Evolutionary conservation across 2,113 vertebrate species (phyloP).

Genomic region (Pygoscelis antarcticus): DNA sequence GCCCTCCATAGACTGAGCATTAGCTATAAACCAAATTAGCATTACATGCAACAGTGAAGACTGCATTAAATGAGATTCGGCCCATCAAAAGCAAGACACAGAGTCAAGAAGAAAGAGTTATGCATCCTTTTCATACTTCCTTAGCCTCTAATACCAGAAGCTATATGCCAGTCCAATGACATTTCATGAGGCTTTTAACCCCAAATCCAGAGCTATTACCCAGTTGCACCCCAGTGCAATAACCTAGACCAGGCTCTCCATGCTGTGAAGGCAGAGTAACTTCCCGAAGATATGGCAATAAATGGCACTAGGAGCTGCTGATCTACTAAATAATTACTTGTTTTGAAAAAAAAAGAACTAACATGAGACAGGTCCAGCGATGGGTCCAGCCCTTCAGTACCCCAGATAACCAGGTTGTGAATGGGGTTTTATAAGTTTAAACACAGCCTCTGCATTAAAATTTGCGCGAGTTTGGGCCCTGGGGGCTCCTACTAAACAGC

Average conservation of each 20-base stretch:
- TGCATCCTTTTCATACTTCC: background rate
- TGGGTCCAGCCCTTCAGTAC: background rate
- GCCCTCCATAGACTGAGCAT: background rate
- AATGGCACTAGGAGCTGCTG: background rate
- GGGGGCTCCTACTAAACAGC: background rate
- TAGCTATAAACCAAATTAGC: background rate
- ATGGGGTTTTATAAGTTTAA: background rate
- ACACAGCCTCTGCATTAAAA: rapidly evolving
- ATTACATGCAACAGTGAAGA: background rate
- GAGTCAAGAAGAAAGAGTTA: background rate
- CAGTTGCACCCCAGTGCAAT: background rate
- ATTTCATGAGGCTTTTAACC: background rate
- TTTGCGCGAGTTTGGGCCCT: background rate
- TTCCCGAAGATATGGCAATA: rapidly evolving
- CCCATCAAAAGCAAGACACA: background rate
- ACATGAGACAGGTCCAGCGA: rapidly evolving
- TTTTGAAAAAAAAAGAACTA: background rate
- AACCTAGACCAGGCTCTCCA: rapidly evolving
- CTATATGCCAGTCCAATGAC: background rate
- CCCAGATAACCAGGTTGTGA: background rate
- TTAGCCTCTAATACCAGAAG: background rate
- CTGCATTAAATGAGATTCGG: rapidly evolving
- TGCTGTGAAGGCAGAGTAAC: background rate
- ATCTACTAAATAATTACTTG: background rate
- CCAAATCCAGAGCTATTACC: background rate